phyloP scores from a whole-genome alignment of 2,888 invertebrate species.

The Atethmia centrago region DNA sequence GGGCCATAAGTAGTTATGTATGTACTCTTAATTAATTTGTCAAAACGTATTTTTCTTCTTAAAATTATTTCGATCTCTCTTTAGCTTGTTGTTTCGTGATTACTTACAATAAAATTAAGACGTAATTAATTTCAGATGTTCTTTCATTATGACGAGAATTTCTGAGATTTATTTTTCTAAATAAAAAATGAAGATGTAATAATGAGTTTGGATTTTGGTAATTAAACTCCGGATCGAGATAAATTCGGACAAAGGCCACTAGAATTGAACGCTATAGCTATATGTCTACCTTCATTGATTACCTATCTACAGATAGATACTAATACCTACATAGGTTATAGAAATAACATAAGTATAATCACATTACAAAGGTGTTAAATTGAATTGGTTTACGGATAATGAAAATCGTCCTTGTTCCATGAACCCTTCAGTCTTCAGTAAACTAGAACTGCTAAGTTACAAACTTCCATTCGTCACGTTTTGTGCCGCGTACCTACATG shows the following conservation, averaged over 20 bases:
- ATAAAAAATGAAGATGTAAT: constrained; percentile 12
- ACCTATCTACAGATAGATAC: constrained; percentile 10
- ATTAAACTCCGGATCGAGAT: constrained; percentile 33
- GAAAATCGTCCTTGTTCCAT: not conserved
- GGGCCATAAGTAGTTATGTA: not conserved
- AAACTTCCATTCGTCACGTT: not conserved
- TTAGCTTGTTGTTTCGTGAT: constrained; percentile 32
- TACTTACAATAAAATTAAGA: constrained; percentile 36
- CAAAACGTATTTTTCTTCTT: constrained; percentile 22
- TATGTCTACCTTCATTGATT: not conserved
- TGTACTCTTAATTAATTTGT: constrained; percentile 21
- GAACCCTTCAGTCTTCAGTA: not conserved
- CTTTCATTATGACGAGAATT: constrained; percentile 21
- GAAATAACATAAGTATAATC: too few relatives aligned
- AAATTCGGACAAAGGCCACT: constrained; percentile 23
- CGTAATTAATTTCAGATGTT: constrained; percentile 27
- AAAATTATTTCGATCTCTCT: constrained; percentile 31
- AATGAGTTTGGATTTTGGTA: constrained; percentile 45
- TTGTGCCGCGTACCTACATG: not conserved
- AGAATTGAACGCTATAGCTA: constrained; percentile 3
- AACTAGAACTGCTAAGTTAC: not conserved
- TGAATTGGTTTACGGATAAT: not conserved
- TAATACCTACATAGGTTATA: too few relatives aligned
- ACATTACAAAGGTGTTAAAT: not conserved
- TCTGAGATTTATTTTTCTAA: constrained; percentile 5